A percentile compares a stretch with the other conserved stretches of the same genome.
phyloP scores from a whole-genome alignment of 2,888 invertebrate species.

The Agapetus fuscipes region DNA sequence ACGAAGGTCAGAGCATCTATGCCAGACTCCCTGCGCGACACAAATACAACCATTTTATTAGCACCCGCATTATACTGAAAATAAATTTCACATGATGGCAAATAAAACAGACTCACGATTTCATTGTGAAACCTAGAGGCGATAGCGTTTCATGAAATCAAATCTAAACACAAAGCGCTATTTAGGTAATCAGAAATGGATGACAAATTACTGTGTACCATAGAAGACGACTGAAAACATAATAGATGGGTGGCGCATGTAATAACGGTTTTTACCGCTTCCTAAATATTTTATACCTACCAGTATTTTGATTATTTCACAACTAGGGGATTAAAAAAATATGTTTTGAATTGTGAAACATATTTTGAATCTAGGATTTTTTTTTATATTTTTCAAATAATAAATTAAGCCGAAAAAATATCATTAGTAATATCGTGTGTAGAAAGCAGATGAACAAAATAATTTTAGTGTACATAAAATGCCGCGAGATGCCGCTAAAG shows the following conservation, averaged over 20 bases:
- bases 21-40: constrained; percentile 35
- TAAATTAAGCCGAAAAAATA: too few relatives aligned
- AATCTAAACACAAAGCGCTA: constrained; percentile 19
- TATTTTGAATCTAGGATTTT: too few relatives aligned
- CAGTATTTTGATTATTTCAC: too few relatives aligned
- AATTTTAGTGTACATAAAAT: too few relatives aligned
- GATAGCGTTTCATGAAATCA: constrained; percentile 12
- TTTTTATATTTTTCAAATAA: too few relatives aligned
- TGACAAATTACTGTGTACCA: constrained; percentile 19
- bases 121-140: constrained; percentile 14
- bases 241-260: constrained; percentile 7
- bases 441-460: too few relatives aligned
- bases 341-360: too few relatives aligned
- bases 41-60: constrained; percentile 14
- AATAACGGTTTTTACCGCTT: constrained; percentile 8
- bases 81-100: not conserved
- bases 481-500: too few relatives aligned
- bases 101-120: constrained; percentile 12
- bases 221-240: constrained; percentile 16
- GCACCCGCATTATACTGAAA: constrained; percentile 1
- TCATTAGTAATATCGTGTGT: too few relatives aligned
- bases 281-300: too few relatives aligned
- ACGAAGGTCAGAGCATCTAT: constrained; percentile 49
- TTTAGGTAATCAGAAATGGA: constrained; percentile 21
- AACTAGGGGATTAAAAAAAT: too few relatives aligned